A percentile compares a stretch with the other conserved stretches of the same genome.
These are phyloP conservation scores for Suncus etruscus DNA, from an alignment of 2,113 vertebrate species.

Conservation along the genomic window DNA sequence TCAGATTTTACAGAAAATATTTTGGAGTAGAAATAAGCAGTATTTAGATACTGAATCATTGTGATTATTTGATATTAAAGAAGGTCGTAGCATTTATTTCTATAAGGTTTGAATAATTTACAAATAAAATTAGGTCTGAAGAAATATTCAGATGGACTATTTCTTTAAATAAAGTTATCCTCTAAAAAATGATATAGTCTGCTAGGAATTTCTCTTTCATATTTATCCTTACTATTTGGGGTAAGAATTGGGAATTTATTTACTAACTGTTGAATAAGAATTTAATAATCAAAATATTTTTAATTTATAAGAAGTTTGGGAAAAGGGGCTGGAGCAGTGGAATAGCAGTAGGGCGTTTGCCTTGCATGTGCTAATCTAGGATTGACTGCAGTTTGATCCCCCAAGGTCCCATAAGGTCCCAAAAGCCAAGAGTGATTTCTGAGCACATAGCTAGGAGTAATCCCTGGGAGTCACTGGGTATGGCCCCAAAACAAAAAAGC, in stretches of 20 bases:
- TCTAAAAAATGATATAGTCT: constrained; percentile 25
- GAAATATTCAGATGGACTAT: neutral
- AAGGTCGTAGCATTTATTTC: neutral
- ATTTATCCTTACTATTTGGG: neutral
- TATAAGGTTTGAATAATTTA: neutral
- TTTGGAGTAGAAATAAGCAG: constrained; percentile 2
- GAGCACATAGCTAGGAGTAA: no score
- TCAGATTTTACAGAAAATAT: neutral
- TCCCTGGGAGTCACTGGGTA: no score
- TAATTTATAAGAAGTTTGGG: neutral
- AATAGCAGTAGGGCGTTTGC: no score
- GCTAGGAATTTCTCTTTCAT: neutral
- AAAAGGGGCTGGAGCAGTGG: no score
- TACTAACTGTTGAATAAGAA: constrained; percentile 13
- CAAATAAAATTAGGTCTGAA: neutral
- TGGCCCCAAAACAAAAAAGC: no score
- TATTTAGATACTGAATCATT: neutral
- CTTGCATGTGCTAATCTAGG: no score
- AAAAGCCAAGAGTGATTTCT: no score
- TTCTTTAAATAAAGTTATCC: constrained; percentile 12
- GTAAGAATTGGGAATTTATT: neutral
- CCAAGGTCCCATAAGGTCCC: no score
- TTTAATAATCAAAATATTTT: neutral
- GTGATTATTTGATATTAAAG: neutral
- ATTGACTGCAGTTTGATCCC: no score